Evolutionary conservation across 2,797 vertebrate genomes (phyloP).

Genomic region (Carcharodon carcharias): DNA sequence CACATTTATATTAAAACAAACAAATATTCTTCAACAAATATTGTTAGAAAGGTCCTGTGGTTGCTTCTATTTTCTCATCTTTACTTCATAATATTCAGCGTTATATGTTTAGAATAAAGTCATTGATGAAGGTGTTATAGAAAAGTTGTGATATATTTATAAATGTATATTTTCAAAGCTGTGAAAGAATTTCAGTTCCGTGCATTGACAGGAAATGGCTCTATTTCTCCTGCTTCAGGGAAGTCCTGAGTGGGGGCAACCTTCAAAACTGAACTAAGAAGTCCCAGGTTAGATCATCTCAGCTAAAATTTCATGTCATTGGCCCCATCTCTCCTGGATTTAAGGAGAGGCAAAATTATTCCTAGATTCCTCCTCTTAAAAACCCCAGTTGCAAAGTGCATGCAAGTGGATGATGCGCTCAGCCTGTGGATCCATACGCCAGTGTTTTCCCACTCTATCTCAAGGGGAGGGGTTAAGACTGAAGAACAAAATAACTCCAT

Average conservation of each 20-base stretch:
- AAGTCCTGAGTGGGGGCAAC: not conserved
- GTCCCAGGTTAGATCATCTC: not conserved
- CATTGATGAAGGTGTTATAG: not conserved
- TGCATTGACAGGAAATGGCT: not conserved
- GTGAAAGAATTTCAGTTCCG: not conserved
- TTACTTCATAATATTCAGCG: not conserved
- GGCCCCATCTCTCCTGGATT: not conserved
- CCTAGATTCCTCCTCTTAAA: not conserved
- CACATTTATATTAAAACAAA: constrained; percentile 16
- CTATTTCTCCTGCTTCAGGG: not conserved
- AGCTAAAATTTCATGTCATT: not conserved
- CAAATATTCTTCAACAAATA: not conserved
- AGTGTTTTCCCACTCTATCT: not conserved
- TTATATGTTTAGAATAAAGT: not conserved
- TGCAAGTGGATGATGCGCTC: not conserved
- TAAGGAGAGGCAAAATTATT: not conserved
- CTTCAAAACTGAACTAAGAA: not conserved
- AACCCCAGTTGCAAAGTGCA: not conserved
- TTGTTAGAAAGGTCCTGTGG: not conserved
- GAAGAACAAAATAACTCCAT: not conserved
- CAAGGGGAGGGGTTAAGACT: not conserved
- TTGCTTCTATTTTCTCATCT: not conserved
- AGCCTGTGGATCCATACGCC: not conserved
- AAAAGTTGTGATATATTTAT: not conserved
- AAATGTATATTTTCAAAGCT: constrained; percentile 30